These are phyloP conservation scores for Caenorhabditis sp. DNA, from an alignment of 2,888 invertebrate species.

Conservation along the genomic window DNA sequence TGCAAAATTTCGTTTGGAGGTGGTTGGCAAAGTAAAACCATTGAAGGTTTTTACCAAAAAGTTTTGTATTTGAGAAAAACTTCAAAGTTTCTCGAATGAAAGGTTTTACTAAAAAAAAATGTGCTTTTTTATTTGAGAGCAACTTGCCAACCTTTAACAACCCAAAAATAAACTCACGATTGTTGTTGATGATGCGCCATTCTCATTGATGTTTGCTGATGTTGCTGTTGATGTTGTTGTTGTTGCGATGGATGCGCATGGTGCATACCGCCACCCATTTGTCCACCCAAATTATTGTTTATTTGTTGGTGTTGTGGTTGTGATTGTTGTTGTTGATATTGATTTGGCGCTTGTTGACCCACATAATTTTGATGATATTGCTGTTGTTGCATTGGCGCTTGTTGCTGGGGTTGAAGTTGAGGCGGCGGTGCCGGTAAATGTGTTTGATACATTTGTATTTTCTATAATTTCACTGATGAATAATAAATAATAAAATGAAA, in stretches of 20 bases:
- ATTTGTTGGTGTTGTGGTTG: slow-evolving; percentile 16
- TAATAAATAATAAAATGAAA: not conserved
- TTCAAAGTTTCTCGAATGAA: too few species aligned
- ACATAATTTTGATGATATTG: not conserved
- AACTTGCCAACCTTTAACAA: too few species aligned
- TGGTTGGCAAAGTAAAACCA: too few species aligned
- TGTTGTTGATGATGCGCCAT: slow-evolving; percentile 18
- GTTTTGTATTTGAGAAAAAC: too few species aligned
- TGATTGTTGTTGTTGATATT: slow-evolving; percentile 14
- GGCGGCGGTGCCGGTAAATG: not conserved
- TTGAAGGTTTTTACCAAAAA: too few species aligned
- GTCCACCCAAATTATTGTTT: slow-evolving; percentile 17
- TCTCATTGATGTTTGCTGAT: slow-evolving; percentile 14
- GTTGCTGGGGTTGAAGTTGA: not conserved
- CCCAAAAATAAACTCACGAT: slow-evolving; percentile 15
- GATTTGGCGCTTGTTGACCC: slow-evolving; percentile 11
- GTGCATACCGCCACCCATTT: slow-evolving; percentile 20
- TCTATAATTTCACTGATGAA: too few species aligned
- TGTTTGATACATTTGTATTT: not conserved
- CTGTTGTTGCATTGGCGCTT: not conserved
- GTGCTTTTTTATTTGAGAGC: too few species aligned
- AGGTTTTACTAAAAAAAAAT: too few species aligned
- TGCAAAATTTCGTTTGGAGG: too few species aligned
- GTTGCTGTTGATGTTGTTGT: slow-evolving; percentile 10
- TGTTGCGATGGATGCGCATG: slow-evolving; percentile 8